phyloP scores from a whole-genome alignment of 2,797 vertebrate species.

The Sarcophilus harrisii region DNA sequence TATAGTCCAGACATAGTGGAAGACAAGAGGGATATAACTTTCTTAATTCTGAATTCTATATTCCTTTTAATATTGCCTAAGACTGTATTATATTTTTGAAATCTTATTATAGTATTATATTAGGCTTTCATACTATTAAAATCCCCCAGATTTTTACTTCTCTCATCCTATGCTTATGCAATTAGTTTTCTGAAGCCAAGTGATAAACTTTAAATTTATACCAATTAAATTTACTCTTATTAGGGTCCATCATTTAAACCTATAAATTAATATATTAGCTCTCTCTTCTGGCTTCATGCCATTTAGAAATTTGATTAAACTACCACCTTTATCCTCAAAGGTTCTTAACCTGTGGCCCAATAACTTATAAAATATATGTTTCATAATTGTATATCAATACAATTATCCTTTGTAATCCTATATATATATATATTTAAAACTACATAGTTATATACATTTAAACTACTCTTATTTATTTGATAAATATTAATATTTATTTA shows the following conservation, averaged over 20 bases:
- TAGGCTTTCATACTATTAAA: not conserved
- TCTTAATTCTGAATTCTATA: not conserved
- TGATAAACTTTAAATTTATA: not conserved
- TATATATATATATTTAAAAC: too few species aligned
- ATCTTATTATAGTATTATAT: not conserved
- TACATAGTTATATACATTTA: too few species aligned
- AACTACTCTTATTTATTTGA: too few species aligned
- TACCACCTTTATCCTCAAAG: not conserved
- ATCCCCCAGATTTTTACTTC: not conserved
- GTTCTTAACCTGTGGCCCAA: not conserved
- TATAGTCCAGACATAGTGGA: not conserved
- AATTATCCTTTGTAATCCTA: not conserved
- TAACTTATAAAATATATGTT: not conserved
- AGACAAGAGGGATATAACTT: not conserved
- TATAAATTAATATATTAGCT: not conserved
- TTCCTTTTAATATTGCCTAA: not conserved
- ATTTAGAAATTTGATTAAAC: not conserved
- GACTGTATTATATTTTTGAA: not conserved
- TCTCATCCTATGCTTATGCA: not conserved
- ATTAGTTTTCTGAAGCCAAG: not conserved
- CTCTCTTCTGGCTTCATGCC: not conserved
- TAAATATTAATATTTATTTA: too few species aligned
- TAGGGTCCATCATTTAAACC: not conserved
- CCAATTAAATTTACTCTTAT: not conserved
- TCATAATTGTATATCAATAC: not conserved